phyloP scores from a whole-genome alignment of 1,140 invertebrate species.

The Halesus radiatus region DNA sequence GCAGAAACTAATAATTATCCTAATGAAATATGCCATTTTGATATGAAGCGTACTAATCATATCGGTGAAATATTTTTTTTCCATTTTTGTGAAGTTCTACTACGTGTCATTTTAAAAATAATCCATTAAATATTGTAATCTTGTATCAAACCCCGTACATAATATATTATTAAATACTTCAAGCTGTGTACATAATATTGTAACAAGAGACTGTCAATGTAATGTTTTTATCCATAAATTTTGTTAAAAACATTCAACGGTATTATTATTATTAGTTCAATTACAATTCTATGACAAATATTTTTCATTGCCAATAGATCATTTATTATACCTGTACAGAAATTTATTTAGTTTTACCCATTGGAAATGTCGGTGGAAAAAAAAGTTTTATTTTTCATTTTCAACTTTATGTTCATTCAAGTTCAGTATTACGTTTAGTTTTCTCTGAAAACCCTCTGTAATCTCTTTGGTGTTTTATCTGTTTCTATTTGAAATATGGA shows the following conservation, averaged over 20 bases:
- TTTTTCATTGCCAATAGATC: background rate
- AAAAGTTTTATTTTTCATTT: background rate
- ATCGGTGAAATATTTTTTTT: background rate
- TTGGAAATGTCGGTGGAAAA: background rate
- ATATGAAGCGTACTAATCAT: background rate
- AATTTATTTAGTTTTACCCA: background rate
- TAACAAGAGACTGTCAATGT: constrained; percentile 27
- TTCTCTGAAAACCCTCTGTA: background rate
- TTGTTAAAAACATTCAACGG: constrained; percentile 9
- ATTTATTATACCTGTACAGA: constrained; percentile 4
- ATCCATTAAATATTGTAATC: background rate
- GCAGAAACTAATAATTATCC: too few species aligned
- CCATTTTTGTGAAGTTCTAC: background rate
- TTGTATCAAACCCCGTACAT: constrained; percentile 7
- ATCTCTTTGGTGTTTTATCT: background rate
- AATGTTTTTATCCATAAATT: constrained; percentile 21
- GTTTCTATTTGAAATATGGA: background rate
- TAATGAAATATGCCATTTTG: constrained; percentile 32
- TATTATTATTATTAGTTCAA: constrained; percentile 24
- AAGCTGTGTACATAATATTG: constrained; percentile 1
- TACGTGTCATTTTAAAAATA: constrained; percentile 18
- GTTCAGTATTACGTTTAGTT: constrained; percentile 9
- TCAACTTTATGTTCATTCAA: constrained; percentile 27
- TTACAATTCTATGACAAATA: constrained; percentile 16
- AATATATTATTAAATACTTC: constrained; percentile 1